phyloP scores from a whole-genome alignment of 2,888 invertebrate genomes.

The Urechis unicinctus region DNA sequence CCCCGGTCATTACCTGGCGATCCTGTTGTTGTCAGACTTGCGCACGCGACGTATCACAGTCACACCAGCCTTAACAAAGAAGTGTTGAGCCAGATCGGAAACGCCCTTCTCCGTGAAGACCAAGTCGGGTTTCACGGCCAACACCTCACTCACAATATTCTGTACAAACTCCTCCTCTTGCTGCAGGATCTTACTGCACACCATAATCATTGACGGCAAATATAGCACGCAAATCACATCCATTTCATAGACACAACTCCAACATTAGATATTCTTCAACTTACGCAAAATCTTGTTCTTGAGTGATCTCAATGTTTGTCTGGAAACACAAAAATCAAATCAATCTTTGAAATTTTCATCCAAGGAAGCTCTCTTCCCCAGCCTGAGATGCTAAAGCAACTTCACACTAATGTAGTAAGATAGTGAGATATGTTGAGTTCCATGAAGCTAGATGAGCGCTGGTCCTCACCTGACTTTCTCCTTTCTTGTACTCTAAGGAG shows the following conservation, averaged over 20 bases:
- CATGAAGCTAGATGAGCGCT: not conserved
- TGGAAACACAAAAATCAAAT: slow-evolving; percentile 45
- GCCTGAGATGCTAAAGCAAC: not conserved
- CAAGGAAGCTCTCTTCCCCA: too few relatives aligned
- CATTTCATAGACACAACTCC: too few relatives aligned
- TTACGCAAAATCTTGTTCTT: slow-evolving; percentile 78
- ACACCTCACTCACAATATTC: slow-evolving; percentile 82
- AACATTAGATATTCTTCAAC: too few relatives aligned
- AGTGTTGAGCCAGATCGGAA: slow-evolving; percentile 61
- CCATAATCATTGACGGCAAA: not conserved
- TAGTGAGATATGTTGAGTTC: not conserved
- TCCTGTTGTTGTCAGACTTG: slow-evolving; percentile 93
- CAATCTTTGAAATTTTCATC: slow-evolving; percentile 6
- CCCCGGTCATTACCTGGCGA: slow-evolving; percentile 62
- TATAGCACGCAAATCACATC: too few relatives aligned
- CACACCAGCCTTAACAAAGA: slow-evolving; percentile 57
- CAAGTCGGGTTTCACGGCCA: slow-evolving; percentile 88
- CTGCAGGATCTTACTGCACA: slow-evolving; percentile 75
- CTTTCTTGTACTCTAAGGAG: slow-evolving; percentile 96
- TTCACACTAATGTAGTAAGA: too few relatives aligned
- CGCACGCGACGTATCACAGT: slow-evolving; percentile 67
- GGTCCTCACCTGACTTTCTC: slow-evolving; percentile 69
- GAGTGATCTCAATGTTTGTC: slow-evolving; percentile 92
- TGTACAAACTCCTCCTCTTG: slow-evolving; percentile 92
- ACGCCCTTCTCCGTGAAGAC: slow-evolving; percentile 98